Evolutionary conservation across 1,140 invertebrate genomes (phyloP), one percentile per base, ranked within the genome.

Genomic region (Cyclina sinensis): DNA sequence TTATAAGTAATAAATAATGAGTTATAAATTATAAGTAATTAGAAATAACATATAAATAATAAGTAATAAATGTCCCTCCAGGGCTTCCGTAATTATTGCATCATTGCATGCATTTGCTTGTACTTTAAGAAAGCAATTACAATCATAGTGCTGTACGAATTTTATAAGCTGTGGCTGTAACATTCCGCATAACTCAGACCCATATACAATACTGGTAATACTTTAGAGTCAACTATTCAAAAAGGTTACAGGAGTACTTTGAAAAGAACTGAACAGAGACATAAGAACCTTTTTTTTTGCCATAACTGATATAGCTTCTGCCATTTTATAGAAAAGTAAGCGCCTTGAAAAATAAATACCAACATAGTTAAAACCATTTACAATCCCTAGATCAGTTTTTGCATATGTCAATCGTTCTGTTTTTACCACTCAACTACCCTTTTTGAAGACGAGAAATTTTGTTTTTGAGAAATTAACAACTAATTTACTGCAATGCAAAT

Each of bases 361-460:
- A 46, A 74, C 70, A 74, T 74, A 74, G 39, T 21, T 43, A 46
- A 74, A 74, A 21, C 70, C 70, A 74, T 74, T 11, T 16, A 74
- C 43, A 9, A 74, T 46, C 21, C 39, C 30, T 37, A 74, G 14
- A 37, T 1, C 14, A 32, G 35, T 74, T 14, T 46, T 46, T 30
- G 18, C 43, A 74, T 74, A 74, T 30, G 35, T 18, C 70, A 30
- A 74, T 46, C 35, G 35, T 39, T 11, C 70, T n/a, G 14, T 32
- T 74, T 14, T 74, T 37, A 35, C 35, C n/a, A 74, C 21, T 16
- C 35, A 32, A 37, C 70, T 35, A 37, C 70, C 70, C 12, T 39
- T 74, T 74, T 74, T 74, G 43, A 74, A 74, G 21, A 74, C 70
- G 0, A 74, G n/a, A 39, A 74, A 14, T 74, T 74, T 74, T 74